Base-by-base conservation (phyloP, 2,888 invertebrate species). In the Trichopoda pennipes region DNA sequence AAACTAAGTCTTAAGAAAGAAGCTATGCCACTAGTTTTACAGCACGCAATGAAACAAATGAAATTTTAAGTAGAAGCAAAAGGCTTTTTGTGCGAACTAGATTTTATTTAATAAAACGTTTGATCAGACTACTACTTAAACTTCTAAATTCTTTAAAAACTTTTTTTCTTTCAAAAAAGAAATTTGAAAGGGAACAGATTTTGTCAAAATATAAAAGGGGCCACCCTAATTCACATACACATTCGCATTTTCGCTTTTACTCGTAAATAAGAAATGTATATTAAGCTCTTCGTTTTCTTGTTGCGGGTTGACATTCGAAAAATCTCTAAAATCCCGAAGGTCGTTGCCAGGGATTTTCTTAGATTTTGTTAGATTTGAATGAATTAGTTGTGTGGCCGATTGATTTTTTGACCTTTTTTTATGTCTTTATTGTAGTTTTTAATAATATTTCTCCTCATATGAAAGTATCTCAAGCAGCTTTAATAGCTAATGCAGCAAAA, bases 341-440 rank as follows among this genome's bases (percentile, higher is more conserved):
- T 90, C 90, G 90, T 90, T 90, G 90, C 89, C 89, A 89, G 89
- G 90, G 90, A 90, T 90, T 90, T 90, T 90, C 90, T 89, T 87
- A 90, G 90, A 90, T 90, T 90, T 90, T 90, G 90, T 90, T 89
- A 90, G 90, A 90, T 90, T 90, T 90, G 90, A 90, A 90, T 89
- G 90, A 90, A 90, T 90, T 90, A 90, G 90, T 90, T 90, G 90
- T 88, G 89, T 90, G 90, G 89, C 88, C 90, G 90, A 90, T 90
- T 90, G 90, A 90, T 90, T 90, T 90, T 90, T 90, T 90, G 90
- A 90, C 90, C 90, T 90, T 90, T 90, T 69, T 78, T 28, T 49
- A 53, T 47, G 32, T 17, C 44, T 47, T 56, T 69, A 28, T 51
- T 61, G 16, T 69, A 56, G 70, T 60, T 66, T 6, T 14, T 32